Base-by-base conservation (phyloP, 2,888 invertebrate genomes). In the Cryptus viduatorius region DNA sequence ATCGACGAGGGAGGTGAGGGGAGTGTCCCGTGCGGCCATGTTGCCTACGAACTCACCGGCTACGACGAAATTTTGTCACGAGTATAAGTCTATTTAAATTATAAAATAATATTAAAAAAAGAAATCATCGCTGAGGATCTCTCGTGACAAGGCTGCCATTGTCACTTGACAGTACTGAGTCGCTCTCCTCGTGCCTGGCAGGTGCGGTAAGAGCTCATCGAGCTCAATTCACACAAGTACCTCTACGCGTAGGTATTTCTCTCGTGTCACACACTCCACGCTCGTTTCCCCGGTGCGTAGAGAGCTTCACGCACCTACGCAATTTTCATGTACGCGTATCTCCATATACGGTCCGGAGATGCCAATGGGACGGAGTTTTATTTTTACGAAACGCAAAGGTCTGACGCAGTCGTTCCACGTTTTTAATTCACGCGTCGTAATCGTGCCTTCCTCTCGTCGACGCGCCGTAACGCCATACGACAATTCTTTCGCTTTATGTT, bases 21-120 rank as follows among this genome's bases (percentile, higher is more conserved):
- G 86, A 86, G 87, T 85, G 85, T 67, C 85, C 78, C 61, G 79
- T 53, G 79, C 83, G 82, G 87, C 87, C 87, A 87, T 87, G 59
- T 87, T 87, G 86, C 83, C 79, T 84, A 56, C 75, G 75, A 56
- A 65, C 71, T 64, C 80, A 81, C 87, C 87, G 87, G 87, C 82
- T 86, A 85, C 72, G 79, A 72, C 69, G 67, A 79, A 78, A 50
- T 84, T 83, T 80, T 73, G 69, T 50, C 73, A 24, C 56, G 56
- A 56, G 56, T 56, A 12, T 56, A 8, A 4, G 56, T 77, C 10
- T 76, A 48, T 24, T 69, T 14, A 48, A 31, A 50, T 24, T n/a
- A 50, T 1, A 4, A 3, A 44, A 46, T n/a, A 48, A 24, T 14
- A 50, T 31, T 10, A 24, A 48, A 16, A 16, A 68, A n/a, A 14